Conservation (phyloP, 1,140 invertebrate species). For the Sipha flava region DNA sequence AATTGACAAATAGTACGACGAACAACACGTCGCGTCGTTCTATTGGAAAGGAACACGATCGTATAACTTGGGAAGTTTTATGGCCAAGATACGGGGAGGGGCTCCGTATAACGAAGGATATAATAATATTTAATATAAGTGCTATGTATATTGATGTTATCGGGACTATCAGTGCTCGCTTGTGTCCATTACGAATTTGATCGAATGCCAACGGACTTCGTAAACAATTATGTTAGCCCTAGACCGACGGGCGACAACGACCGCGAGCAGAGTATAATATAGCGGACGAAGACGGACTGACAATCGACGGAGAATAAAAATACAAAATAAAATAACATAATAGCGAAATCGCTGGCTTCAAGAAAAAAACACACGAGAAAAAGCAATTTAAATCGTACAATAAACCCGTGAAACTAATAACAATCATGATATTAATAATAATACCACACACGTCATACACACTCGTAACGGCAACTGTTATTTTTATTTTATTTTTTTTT, state of each 20-base stretch:
- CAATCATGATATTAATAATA: too few species aligned
- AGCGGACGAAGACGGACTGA: not conserved
- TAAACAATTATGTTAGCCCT: not conserved
- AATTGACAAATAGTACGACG: too few species aligned
- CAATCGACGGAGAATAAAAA: not conserved
- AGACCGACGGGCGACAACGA: not conserved
- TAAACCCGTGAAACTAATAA: not conserved
- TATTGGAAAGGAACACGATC: too few species aligned
- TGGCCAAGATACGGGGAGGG: too few species aligned
- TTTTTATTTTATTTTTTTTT: not conserved
- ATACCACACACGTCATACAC: too few species aligned
- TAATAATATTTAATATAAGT: too few species aligned
- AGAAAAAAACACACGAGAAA: not conserved
- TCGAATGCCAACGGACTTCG: not conserved
- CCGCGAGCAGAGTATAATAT: not conserved
- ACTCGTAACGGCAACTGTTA: too few species aligned
- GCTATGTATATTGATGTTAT: not conserved
- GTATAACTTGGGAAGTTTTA: too few species aligned
- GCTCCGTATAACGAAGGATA: too few species aligned
- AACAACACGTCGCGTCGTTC: too few species aligned
- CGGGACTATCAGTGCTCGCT: not conserved
- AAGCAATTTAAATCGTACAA: conserved; percentile 18
- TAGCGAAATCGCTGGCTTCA: not conserved
- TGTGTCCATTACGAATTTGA: not conserved
- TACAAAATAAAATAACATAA: not conserved